These are phyloP conservation scores for Stichopus chloronotus DNA, from an alignment of 35 echinoderm and acorn worm species.

Conservation along the genomic window DNA sequence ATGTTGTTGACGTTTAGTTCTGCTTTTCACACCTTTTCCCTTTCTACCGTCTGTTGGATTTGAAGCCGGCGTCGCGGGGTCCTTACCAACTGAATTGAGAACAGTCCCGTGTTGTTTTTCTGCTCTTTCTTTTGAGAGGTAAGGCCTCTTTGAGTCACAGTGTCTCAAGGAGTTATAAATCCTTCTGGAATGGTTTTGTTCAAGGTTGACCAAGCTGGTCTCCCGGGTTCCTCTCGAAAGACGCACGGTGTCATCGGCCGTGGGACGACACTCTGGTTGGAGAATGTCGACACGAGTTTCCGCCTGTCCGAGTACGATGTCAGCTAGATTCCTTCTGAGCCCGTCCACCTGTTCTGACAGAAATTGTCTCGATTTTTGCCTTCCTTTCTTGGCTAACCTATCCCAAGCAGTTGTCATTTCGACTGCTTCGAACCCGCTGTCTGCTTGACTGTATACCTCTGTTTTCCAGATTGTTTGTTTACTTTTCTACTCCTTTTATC, in stretches of 20 bases:
- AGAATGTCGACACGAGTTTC: not conserved
- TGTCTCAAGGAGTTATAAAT: slow-evolving; percentile 8
- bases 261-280: not conserved
- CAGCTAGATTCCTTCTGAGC: slow-evolving; percentile 12
- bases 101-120: not conserved
- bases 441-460: not conserved
- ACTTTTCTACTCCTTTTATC: too few relatives aligned
- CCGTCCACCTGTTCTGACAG: not conserved
- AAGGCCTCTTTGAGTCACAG: not conserved
- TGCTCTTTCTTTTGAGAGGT: not conserved
- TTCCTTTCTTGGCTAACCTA: not conserved
- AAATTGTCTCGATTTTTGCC: not conserved
- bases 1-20: not conserved
- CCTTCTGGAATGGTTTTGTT: slow-evolving; percentile 5
- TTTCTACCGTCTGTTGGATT: not conserved
- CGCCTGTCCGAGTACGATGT: slow-evolving; percentile 23
- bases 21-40: not conserved
- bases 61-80: not conserved
- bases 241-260: not conserved
- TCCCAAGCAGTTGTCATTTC: slow-evolving; percentile 1
- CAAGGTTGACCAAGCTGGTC: not conserved
- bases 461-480: not conserved
- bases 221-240: not conserved
- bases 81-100: not conserved
- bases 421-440: not conserved